phyloP scores from a whole-genome alignment of 2,888 invertebrate species.

The Oligia fasciuncula region DNA sequence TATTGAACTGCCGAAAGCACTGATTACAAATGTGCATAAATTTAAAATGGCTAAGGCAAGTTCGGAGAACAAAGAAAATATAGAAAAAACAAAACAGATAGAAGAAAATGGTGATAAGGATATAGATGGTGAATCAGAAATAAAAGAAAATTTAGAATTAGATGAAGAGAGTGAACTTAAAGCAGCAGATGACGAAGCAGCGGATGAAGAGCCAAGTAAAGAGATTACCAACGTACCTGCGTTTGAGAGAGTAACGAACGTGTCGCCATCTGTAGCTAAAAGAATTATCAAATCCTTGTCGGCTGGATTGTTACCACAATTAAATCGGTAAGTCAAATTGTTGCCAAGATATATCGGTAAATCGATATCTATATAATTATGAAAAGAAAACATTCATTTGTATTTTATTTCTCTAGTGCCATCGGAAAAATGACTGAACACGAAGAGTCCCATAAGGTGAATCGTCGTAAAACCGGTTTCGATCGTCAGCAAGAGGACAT shows the following conservation, averaged over 20 bases:
- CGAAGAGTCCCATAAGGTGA: constrained; percentile 94
- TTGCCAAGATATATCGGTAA: neutral
- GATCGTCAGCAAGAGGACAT: constrained; percentile 97
- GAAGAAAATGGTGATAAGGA: constrained; percentile 63
- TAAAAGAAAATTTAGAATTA: constrained; percentile 72
- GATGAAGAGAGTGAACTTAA: constrained; percentile 79
- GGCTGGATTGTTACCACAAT: constrained; percentile 93
- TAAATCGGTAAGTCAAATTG: constrained; percentile 90
- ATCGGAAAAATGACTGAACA: constrained; percentile 91
- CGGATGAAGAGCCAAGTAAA: constrained; percentile 75
- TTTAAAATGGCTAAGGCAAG: constrained; percentile 64
- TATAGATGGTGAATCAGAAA: constrained; percentile 58
- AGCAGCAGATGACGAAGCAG: constrained; percentile 82
- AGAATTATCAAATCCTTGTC: constrained; percentile 93
- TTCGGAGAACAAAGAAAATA: constrained; percentile 66
- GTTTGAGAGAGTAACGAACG: constrained; percentile 86
- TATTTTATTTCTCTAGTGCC: constrained; percentile 70
- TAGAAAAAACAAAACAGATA: constrained; percentile 46
- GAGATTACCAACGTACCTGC: constrained; percentile 79
- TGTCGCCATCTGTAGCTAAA: constrained; percentile 93
- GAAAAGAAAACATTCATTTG: neutral
- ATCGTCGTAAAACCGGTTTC: constrained; percentile 91
- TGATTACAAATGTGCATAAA: constrained; percentile 74
- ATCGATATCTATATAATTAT: neutral
- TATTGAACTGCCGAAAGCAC: constrained; percentile 81